A percentile compares a stretch with the other conserved stretches of the same genome.
Conservation (phyloP, 2,797 vertebrate species). For the Eulemur albifrons region DNA sequence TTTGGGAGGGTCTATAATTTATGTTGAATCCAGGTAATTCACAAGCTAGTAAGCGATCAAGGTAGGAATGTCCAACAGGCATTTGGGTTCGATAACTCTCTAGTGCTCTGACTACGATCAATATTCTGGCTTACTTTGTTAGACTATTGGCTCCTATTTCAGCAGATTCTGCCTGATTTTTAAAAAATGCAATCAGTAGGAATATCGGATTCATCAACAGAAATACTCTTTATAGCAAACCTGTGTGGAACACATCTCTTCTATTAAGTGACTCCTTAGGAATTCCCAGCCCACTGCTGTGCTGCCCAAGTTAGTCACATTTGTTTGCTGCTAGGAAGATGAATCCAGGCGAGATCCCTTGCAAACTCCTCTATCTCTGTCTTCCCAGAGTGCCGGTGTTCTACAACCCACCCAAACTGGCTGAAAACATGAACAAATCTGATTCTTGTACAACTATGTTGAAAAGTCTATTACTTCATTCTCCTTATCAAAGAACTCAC, state of each 20-base stretch:
- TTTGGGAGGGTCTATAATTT: background rate
- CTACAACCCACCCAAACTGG: background rate
- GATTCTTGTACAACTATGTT: background rate
- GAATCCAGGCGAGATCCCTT: background rate
- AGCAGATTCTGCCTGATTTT: slow-evolving; percentile 10
- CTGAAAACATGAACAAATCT: slow-evolving; percentile 32
- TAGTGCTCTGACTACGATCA: background rate
- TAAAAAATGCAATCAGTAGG: background rate
- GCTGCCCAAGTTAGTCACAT: background rate
- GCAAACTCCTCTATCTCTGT: background rate
- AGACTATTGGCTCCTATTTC: background rate
- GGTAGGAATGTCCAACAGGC: background rate
- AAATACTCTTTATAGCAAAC: background rate
- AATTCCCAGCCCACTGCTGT: background rate
- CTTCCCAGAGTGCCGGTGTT: background rate
- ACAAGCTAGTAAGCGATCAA: background rate
- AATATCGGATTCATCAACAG: background rate
- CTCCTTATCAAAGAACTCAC: slow-evolving; percentile 63
- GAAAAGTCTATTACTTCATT: slow-evolving; percentile 63
- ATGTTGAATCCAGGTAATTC: background rate
- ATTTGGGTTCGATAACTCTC: background rate
- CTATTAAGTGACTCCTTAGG: background rate
- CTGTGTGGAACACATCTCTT: background rate
- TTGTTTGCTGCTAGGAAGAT: background rate
- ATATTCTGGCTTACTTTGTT: background rate